These are phyloP conservation scores for Mohoua ochrocephala DNA, from an alignment of 2,113 vertebrate species.

Conservation along the genomic window DNA sequence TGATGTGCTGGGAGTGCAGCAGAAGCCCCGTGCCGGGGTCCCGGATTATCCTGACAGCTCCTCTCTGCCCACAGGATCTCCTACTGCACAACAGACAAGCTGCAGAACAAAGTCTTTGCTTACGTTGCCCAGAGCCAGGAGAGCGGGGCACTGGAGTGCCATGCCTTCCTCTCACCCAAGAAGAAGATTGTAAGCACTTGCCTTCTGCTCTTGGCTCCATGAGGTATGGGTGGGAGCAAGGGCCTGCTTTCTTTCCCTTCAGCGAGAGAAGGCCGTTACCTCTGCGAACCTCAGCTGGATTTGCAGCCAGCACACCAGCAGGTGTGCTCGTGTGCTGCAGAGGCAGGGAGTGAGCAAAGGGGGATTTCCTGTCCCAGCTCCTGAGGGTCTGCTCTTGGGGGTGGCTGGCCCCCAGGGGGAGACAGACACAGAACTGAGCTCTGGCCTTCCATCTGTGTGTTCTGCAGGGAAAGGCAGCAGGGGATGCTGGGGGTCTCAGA, in stretches of 20 bases:
- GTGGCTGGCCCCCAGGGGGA: not conserved
- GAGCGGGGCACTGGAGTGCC: constrained; percentile 85
- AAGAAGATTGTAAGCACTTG: constrained; percentile 85
- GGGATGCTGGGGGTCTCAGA: not conserved
- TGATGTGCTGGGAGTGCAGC: not conserved
- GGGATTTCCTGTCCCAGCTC: not conserved
- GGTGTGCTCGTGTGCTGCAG: not conserved
- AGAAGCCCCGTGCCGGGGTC: not conserved
- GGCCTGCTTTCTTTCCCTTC: not conserved
- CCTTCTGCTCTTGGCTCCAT: not conserved
- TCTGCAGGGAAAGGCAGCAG: not conserved
- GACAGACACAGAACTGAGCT: not conserved
- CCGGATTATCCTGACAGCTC: not conserved
- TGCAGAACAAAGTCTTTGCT: constrained; percentile 91
- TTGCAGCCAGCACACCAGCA: not conserved
- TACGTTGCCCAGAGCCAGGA: constrained; percentile 87
- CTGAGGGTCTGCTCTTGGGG: not conserved
- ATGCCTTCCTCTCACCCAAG: constrained; percentile 89
- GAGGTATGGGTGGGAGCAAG: not conserved
- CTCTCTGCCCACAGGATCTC: constrained; percentile 80
- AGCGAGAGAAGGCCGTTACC: not conserved
- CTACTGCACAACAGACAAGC: constrained; percentile 91
- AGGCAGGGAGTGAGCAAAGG: not conserved
- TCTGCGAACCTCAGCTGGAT: not conserved
- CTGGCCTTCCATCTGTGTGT: not conserved